Base-by-base conservation (phyloP, 2,797 vertebrate genomes). In the Chaenodraco wilsoni region DNA sequence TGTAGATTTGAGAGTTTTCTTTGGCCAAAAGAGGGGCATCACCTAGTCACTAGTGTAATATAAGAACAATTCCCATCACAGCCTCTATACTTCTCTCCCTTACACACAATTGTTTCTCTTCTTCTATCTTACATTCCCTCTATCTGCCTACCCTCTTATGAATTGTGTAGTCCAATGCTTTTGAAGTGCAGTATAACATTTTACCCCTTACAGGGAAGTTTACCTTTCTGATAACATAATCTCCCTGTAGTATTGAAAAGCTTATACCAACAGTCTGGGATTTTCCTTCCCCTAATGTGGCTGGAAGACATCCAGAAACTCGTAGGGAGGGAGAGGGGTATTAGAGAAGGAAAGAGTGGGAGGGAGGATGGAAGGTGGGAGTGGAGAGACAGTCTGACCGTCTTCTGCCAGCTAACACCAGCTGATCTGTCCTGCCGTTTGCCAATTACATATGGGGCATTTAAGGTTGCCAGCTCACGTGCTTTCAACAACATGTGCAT, bases 161-260 rank as follows among this genome's bases (percentile, higher is more conserved):
- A 92, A 89, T 92, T 93, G 93, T 91, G 83, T 86, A 90, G 89
- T 87, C 79, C 84, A 37, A 17, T 45, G 89, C 89, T 93, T 94
- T 92, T 94, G 92, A 95, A 95, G 93, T 92, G 88, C 88, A 94
- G 93, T 87, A 85, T 84, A 90, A 95, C 93, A 95, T 95, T 91
- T 93, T 92, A 84, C 85, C 86, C 94, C 91, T 93, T 93, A 94
- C 91, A 89, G 92, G 93, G 91, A 96, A 95, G 94, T 95, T 96
- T 96, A 96, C 95, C 95, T 97, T 97, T 95, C 94, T 96, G 95
- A 96, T 97, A 97, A 95, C 78, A 89, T 96, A 95, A 96, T 95
- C 95, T 96, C 95, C 93, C 94, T 89, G 93, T 95, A 94, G 95
- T 96, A 95, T 94, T 93, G 93, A 96, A 96, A 96, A 96, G 94